Evolutionary conservation across 2,888 invertebrate species (phyloP).

Genomic region (Clepsis dumicolana): DNA sequence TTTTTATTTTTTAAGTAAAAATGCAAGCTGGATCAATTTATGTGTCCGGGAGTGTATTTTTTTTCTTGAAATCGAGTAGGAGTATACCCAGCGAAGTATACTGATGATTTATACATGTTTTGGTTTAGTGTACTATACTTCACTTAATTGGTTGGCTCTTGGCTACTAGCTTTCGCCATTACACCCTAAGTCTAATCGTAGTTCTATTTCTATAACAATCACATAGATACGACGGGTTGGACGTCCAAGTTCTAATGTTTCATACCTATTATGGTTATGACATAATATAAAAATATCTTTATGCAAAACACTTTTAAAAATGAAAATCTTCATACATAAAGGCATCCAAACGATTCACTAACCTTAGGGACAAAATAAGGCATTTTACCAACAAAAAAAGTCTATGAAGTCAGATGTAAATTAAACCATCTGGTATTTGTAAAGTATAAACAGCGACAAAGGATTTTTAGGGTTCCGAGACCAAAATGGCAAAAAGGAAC

Average conservation of each 20-base stretch:
- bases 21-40: no score
- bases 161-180: not conserved
- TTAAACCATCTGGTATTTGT: not conserved
- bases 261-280: not conserved
- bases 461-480: no score
- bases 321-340: constrained; percentile 47
- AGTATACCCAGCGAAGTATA: no score
- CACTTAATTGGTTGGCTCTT: not conserved
- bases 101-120: no score
- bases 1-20: no score
- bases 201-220: not conserved
- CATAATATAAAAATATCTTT: constrained; percentile 1
- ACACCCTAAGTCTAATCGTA: not conserved
- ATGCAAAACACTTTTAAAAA: constrained; percentile 42
- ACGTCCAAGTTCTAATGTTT: not conserved
- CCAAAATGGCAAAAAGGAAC: no score
- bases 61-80: no score
- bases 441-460: not conserved
- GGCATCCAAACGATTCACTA: constrained; percentile 59
- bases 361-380: constrained; percentile 58
- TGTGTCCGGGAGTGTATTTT: no score
- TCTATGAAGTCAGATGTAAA: not conserved
- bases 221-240: not conserved
- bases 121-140: no score
- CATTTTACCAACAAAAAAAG: not conserved